phyloP scores from a whole-genome alignment of 2,888 invertebrate species.

The Siphlonurus alternatus region DNA sequence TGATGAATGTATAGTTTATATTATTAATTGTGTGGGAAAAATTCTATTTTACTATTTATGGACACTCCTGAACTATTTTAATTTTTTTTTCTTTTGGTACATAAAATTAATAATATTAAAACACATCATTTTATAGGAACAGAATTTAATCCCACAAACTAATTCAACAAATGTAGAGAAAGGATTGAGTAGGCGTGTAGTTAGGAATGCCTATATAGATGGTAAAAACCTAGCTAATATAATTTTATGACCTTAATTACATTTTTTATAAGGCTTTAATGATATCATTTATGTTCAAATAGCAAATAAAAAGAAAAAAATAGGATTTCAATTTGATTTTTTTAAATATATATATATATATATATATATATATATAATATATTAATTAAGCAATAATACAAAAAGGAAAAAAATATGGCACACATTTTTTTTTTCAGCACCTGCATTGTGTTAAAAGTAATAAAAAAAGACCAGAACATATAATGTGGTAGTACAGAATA shows the following conservation, averaged over 20 bases:
- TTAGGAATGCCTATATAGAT: neutral
- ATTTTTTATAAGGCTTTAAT: no score
- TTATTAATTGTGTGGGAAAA: no score
- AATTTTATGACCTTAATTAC: no score
- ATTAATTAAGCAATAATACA: neutral
- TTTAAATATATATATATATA: conserved; percentile 8
- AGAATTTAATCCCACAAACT: neutral
- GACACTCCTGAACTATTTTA: no score
- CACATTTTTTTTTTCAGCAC: neutral
- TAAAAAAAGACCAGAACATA: neutral
- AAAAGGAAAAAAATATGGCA: conserved; percentile 1
- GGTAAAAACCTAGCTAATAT: no score
- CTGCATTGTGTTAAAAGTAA: neutral
- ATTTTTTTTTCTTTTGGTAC: no score
- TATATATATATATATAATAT: conserved; percentile 9
- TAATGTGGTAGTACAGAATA: neutral
- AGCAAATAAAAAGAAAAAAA: conserved; percentile 5
- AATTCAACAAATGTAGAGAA: neutral
- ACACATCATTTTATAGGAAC: neutral
- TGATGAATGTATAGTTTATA: no score
- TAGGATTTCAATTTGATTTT: no score
- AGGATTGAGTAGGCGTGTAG: neutral
- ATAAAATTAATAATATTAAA: no score
- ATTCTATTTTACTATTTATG: no score
- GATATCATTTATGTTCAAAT: neutral